Evolutionary conservation across 2,113 vertebrate genomes (phyloP), one percentile per base, ranked within the genome.

Genomic region (Nansenia antarctica): DNA sequence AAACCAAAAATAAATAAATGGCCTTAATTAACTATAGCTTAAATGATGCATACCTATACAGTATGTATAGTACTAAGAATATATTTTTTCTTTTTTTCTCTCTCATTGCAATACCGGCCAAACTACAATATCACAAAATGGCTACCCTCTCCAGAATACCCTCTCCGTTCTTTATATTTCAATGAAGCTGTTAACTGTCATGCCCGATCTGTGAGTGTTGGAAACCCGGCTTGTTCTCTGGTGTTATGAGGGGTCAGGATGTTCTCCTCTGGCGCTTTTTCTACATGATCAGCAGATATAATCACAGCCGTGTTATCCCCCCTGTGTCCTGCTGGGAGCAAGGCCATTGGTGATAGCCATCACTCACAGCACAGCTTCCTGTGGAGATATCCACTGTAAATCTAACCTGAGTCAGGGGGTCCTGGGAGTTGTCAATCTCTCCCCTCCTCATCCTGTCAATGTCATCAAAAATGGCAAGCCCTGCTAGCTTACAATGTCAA

Each of bases 291-390:
- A 57, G 54, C 54, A 57, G 27, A 57, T 57, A 8, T 57, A 57
- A 57, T 57, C 54, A 57, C 27, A 53, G n/a, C 49, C 49, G 22
- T n/a, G 20, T 53, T 22, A 53, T 53, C 49, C 0, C 18, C 22
- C 18, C 20, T 4, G 8, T n/a, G 14, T 3, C 26, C 54, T 67
- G 18, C 65, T 29, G 3, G 0, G 8, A 49, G 1, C 35, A 4
- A 24, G 0, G 14, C 3, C 0, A 59, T 32, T 20, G 42, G 58
- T 42, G 32, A 63, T 68, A 76, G 72, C 67, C 70, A 81, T 81
- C 79, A 68, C 64, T 65, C 22, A 63, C 27, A 62, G 29, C 67
- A 53, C 22, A 2, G 29, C n/a, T 5, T 69, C 61, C 2, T 26
- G 62, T 31, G 9, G 9, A 55, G 9, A 63, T 70, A 47, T 34